Evolutionary conservation across 2,888 invertebrate genomes (phyloP), one percentile per base, ranked within the genome.

Genomic region (Epinotia brunnichana): DNA sequence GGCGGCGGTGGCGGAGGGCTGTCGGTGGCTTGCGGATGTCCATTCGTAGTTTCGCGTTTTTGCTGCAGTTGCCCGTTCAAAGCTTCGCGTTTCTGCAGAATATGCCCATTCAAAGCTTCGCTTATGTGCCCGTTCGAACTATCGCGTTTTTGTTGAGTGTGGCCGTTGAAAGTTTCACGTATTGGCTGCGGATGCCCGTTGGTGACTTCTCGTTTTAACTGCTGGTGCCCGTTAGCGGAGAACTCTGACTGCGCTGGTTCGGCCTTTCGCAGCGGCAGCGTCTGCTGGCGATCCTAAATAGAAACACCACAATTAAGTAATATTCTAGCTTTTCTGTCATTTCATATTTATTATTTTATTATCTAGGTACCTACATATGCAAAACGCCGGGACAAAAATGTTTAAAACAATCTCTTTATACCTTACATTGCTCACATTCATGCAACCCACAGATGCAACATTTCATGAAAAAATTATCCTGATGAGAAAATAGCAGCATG

Each of bases 1-100:
- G 95, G 95, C 57, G 95, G 95, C 59, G 95, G 95, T 24, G 95
- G 95, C 21, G 95, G 95, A 48, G 95, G 94, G 73, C 87, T 86
- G 69, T 90, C 89, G 41, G 84, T 79, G 35, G 82, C 76, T 29
- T 48, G 54, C 53, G 78, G 62, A 29, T 63, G 68, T 2, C 71
- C 71, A 67, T 70, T 73, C n/a, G 61, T 29, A 41, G 29, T n/a
- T n/a, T 66, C 64, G 5, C 68, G 83, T 81, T 61, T 79, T 85
- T 71, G 76, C 79, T 54, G 78, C 75, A 17, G 39, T 3, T 17
- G 59, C 5, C 64, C 64, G 39, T 66, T 66, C 21, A 21, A 21
- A 13, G 19, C 15, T 13, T 66, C 68, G 29, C 68, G 83, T 81
- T 61, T 80, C 85, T 71, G 95, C 21, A 95, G 95, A 17, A 95